Conservation (phyloP, 2,797 vertebrate genomes). For the Euphonia xanthogaster region DNA sequence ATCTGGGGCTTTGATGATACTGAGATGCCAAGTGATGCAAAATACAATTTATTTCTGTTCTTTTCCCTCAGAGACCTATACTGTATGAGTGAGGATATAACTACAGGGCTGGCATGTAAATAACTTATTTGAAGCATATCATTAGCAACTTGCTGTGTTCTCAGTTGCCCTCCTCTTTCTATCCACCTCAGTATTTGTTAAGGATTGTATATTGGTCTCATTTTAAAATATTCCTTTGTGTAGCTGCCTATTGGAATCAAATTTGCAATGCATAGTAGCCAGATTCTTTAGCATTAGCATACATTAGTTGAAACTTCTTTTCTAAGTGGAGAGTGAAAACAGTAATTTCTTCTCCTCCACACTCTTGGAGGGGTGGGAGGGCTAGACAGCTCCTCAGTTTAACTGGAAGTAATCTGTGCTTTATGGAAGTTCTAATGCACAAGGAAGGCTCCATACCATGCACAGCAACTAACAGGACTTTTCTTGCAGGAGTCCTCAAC, state of each 20-base stretch:
- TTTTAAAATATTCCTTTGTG: not conserved
- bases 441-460: not conserved
- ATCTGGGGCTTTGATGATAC: not conserved
- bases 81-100: not conserved
- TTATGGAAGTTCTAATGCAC: not conserved
- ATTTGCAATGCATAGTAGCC: not conserved
- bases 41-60: not conserved
- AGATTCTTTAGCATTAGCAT: not conserved
- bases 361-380: not conserved
- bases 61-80: not conserved
- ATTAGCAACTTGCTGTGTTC: conserved; percentile 4
- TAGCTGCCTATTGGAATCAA: not conserved
- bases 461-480: not conserved
- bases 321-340: not conserved
- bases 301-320: not conserved
- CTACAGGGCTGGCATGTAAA: not conserved
- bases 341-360: not conserved
- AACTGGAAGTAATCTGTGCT: not conserved
- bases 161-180: not conserved
- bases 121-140: conserved; percentile 1
- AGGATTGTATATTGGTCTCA: not conserved
- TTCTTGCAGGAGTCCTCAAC: not conserved
- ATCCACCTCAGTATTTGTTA: not conserved
- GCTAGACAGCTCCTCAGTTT: not conserved
- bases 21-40: not conserved